A percentile compares a stretch with the other conserved stretches of the same genome.
phyloP scores from a whole-genome alignment of 2,113 vertebrate species.

The Maccullochella peelii region DNA sequence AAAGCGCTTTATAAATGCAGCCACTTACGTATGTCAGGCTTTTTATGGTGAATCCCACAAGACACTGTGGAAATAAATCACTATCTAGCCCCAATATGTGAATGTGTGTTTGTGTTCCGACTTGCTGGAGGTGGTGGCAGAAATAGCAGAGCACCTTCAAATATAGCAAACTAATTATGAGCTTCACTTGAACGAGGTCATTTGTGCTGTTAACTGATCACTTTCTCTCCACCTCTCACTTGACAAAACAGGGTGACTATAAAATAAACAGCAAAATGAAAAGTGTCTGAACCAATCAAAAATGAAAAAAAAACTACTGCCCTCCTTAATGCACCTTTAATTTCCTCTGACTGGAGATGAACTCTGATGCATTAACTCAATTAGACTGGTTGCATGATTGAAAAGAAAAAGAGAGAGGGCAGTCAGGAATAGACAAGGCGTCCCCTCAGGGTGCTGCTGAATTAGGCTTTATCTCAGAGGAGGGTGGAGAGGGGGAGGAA shows the following conservation, averaged over 20 bases:
- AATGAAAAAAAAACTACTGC: background rate
- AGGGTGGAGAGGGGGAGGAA: constrained; percentile 1
- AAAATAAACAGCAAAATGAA: background rate
- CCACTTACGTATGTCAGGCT: background rate
- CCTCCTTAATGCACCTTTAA: background rate
- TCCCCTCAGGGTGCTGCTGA: constrained; percentile 56
- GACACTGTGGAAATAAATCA: constrained; percentile 25
- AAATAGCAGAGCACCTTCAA: constrained; percentile 48
- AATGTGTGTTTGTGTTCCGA: background rate
- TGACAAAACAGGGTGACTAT: background rate
- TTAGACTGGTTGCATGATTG: background rate
- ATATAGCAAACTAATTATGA: constrained; percentile 57
- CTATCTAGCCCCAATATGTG: background rate
- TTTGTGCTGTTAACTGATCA: background rate
- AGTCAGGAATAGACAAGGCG: constrained; percentile 60
- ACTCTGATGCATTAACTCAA: constrained; percentile 39
- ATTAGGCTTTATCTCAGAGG: constrained; percentile 67
- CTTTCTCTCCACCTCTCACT: background rate
- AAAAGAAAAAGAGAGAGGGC: constrained; percentile 15
- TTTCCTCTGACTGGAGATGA: constrained; percentile 45
- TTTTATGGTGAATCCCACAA: constrained; percentile 12
- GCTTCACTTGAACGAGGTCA: constrained; percentile 34
- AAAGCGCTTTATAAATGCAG: no score
- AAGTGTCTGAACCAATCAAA: background rate
- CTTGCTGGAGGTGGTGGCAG: constrained; percentile 23